Conservation (phyloP, 2,888 invertebrate species). For the Cheilosia pagana region DNA sequence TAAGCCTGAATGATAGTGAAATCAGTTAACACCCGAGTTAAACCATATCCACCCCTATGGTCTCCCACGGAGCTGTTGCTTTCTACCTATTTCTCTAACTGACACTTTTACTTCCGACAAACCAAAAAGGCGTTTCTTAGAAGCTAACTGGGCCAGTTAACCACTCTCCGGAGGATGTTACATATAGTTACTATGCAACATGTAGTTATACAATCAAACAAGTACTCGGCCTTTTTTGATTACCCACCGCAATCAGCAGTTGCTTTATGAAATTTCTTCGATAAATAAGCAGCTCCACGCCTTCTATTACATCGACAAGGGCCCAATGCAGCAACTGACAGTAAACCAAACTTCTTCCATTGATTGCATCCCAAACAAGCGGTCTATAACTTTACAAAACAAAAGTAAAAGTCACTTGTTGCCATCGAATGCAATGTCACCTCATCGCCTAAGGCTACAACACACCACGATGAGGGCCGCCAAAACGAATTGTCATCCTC, state of each 20-base stretch:
- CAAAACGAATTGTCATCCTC: constrained; percentile 44
- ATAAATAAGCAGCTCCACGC: constrained; percentile 4
- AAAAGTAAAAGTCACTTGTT: constrained; percentile 57
- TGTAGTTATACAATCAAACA: too few species aligned
- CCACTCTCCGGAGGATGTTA: too few species aligned
- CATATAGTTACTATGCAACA: too few species aligned
- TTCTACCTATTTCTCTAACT: too few species aligned
- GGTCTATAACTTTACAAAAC: constrained; percentile 8
- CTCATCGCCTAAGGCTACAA: constrained; percentile 14
- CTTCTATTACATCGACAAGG: constrained; percentile 5
- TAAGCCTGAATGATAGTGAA: too few species aligned
- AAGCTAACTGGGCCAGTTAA: too few species aligned
- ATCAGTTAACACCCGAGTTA: too few species aligned
- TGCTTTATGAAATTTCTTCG: not conserved
- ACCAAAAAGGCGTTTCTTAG: too few species aligned
- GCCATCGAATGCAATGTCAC: constrained; percentile 55
- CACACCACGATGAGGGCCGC: constrained; percentile 19
- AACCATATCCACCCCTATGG: too few species aligned
- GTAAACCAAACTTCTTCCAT: constrained; percentile 41
- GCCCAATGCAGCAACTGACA: constrained; percentile 34
- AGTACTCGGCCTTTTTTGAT: too few species aligned
- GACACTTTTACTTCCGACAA: too few species aligned
- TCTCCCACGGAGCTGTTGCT: too few species aligned
- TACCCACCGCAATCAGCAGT: not conserved
- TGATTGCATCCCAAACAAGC: constrained; percentile 48